Conservation (phyloP, 1,140 invertebrate genomes). For the Ostrea denselamellosa region DNA sequence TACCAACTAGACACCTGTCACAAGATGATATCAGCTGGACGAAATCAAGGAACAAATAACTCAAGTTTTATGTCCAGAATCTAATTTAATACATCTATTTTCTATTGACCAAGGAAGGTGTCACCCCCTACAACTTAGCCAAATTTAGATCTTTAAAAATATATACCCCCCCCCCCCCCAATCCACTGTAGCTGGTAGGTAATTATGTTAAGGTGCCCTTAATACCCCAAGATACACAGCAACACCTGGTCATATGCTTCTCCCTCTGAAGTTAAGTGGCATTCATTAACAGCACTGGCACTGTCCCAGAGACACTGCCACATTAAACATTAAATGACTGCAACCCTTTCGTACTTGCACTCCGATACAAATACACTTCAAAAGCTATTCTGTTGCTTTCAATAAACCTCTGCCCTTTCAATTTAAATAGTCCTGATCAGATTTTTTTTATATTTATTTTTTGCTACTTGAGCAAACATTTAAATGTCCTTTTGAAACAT, state of each 20-base stretch:
- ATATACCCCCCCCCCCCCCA: no score
- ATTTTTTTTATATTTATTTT: not conserved
- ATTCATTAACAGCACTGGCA: not conserved
- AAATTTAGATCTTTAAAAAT: no score
- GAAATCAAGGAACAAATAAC: no score
- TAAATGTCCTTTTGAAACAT: not conserved
- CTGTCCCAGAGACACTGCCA: not conserved
- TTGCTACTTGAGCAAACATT: not conserved
- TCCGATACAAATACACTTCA: not conserved
- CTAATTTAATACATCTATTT: no score
- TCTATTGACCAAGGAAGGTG: no score
- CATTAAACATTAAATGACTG: not conserved
- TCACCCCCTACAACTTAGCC: no score
- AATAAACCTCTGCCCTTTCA: not conserved
- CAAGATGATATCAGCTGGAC: no score
- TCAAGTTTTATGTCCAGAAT: no score
- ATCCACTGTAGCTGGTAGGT: not conserved
- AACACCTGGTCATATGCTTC: not conserved
- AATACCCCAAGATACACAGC: not conserved
- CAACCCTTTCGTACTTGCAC: not conserved
- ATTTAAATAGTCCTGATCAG: constrained; percentile 11
- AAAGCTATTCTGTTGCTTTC: not conserved
- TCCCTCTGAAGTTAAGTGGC: not conserved
- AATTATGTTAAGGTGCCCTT: not conserved
- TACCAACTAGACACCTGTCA: no score